phyloP scores from a whole-genome alignment of 2,113 vertebrate species.

The Esox niger region DNA sequence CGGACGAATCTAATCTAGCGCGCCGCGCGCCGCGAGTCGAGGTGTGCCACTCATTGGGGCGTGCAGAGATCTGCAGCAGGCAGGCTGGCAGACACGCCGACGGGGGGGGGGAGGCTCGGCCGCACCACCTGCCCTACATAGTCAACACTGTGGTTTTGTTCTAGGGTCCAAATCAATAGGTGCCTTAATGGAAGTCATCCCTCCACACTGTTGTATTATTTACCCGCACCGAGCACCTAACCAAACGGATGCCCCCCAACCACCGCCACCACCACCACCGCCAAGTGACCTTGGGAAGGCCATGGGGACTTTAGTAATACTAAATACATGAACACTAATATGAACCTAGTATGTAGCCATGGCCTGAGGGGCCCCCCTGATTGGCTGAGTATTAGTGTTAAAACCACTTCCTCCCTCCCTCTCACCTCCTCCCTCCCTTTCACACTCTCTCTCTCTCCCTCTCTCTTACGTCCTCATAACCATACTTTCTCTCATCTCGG shows the following conservation, averaged over 20 bases:
- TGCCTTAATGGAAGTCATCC: too few relatives aligned
- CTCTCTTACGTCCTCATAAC: slow-evolving; percentile 10
- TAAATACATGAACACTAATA: slow-evolving; percentile 67
- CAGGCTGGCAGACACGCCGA: too few relatives aligned
- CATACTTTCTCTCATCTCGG: neutral
- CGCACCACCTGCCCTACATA: too few relatives aligned
- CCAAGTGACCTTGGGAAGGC: slow-evolving; percentile 57
- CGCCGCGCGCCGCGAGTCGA: too few relatives aligned
- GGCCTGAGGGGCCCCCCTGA: slow-evolving; percentile 64
- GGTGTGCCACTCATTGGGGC: too few relatives aligned
- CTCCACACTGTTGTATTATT: too few relatives aligned
- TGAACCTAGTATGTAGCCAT: slow-evolving; percentile 62
- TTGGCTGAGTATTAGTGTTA: slow-evolving; percentile 70
- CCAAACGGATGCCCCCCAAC: too few relatives aligned
- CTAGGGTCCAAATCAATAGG: too few relatives aligned
- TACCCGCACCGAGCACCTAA: too few relatives aligned
- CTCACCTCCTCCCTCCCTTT: slow-evolving; percentile 26
- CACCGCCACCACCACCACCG: slow-evolving; percentile 14
- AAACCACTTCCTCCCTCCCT: slow-evolving; percentile 58
- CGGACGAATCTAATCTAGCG: slow-evolving; percentile 37
- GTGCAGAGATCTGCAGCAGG: too few relatives aligned
- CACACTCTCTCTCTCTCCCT: slow-evolving; percentile 17
- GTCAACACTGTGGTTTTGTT: too few relatives aligned
- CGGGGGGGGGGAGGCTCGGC: too few relatives aligned
- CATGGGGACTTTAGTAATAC: slow-evolving; percentile 54